These are phyloP conservation scores for Neoascia interrupta DNA, from an alignment of 2,888 invertebrate species.

Conservation along the genomic window DNA sequence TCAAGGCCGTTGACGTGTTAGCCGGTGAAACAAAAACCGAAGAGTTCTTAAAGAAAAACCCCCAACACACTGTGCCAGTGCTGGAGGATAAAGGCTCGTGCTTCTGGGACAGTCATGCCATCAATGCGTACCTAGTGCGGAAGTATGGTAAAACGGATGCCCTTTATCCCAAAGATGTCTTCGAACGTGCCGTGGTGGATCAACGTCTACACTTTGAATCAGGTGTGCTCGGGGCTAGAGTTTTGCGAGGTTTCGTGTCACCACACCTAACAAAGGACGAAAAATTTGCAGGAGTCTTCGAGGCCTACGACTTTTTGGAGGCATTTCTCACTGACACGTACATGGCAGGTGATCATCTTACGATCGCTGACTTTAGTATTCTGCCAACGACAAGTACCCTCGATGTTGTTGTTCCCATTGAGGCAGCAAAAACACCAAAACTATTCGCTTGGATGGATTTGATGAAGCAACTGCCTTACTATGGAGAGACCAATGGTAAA, in stretches of 20 bases:
- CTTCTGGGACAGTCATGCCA: slow-evolving; percentile 80
- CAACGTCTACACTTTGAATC: slow-evolving; percentile 81
- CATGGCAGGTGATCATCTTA: slow-evolving; percentile 72
- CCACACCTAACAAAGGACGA: slow-evolving; percentile 39
- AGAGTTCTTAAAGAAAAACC: slow-evolving; percentile 80
- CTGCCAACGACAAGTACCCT: slow-evolving; percentile 66
- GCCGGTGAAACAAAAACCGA: slow-evolving; percentile 71
- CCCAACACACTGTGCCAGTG: slow-evolving; percentile 79
- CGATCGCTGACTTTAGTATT: slow-evolving; percentile 74
- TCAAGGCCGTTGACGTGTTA: slow-evolving; percentile 70
- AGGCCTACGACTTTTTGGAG: slow-evolving; percentile 69
- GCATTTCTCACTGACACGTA: slow-evolving; percentile 69
- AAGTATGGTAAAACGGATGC: slow-evolving; percentile 81
- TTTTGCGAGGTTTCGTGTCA: slow-evolving; percentile 38
- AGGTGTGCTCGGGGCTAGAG: slow-evolving; percentile 78
- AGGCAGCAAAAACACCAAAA: slow-evolving; percentile 71
- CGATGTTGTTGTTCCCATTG: slow-evolving; percentile 66
- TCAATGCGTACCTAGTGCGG: slow-evolving; percentile 80
- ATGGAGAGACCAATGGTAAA: slow-evolving; percentile 69
- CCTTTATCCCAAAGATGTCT: slow-evolving; percentile 82
- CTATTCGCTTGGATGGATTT: slow-evolving; percentile 71
- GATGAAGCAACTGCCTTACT: slow-evolving; percentile 72
- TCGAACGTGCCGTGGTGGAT: slow-evolving; percentile 79
- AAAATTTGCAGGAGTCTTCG: slow-evolving; percentile 64
- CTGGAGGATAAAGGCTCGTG: slow-evolving; percentile 74